These are phyloP conservation scores for Centropus unirufus DNA, from an alignment of 2,113 vertebrate species.

Conservation along the genomic window DNA sequence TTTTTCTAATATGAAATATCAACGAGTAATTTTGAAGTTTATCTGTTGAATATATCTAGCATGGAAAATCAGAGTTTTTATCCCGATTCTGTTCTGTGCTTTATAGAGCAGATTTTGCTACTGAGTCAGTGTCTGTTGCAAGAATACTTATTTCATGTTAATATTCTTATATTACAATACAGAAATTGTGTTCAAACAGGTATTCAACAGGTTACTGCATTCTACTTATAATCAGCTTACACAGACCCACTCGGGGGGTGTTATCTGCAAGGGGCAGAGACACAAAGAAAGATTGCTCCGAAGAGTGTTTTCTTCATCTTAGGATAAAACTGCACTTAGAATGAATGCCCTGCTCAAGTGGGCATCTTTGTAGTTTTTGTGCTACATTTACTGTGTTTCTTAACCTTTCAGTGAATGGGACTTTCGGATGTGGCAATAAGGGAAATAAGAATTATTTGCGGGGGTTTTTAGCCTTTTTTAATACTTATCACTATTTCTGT, in stretches of 20 bases:
- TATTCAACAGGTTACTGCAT: not conserved
- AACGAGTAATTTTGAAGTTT: not conserved
- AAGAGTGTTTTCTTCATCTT: not conserved
- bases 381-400: not conserved
- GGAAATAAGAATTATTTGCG: not conserved
- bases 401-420: not conserved
- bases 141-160: not conserved
- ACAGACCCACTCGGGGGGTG: fast-evolving
- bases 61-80: not conserved
- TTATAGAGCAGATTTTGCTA: not conserved
- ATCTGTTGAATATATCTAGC: not conserved
- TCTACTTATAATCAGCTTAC: not conserved
- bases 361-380: not conserved
- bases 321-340: not conserved
- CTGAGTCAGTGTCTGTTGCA: not conserved
- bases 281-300: not conserved
- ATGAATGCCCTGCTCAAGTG: not conserved
- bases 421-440: not conserved
- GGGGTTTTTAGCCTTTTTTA: not conserved
- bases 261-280: not conserved
- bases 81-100: not conserved
- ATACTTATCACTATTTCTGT: not conserved
- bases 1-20: not conserved
- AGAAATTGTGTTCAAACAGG: not conserved
- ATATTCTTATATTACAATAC: not conserved